Conservation (phyloP, 2,888 invertebrate species). For the Blera fallax region DNA sequence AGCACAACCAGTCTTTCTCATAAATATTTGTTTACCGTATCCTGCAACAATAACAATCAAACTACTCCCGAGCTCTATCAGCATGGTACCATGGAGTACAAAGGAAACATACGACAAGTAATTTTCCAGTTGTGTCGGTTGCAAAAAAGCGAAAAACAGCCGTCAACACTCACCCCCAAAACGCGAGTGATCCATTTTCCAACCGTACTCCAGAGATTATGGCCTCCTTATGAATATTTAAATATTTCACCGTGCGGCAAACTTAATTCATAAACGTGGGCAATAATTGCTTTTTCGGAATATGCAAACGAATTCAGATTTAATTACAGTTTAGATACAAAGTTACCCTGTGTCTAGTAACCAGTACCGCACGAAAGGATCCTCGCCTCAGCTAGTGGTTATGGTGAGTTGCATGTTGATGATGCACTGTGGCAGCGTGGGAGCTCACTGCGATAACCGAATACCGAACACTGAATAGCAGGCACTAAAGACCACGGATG, state of each 20-base stretch:
- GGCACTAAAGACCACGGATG: constrained; percentile 46
- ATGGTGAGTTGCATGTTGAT: constrained; percentile 5
- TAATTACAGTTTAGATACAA: constrained; percentile 71
- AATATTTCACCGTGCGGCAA: constrained; percentile 63
- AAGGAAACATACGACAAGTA: constrained; percentile 2
- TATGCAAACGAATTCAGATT: constrained; percentile 72
- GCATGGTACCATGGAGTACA: neutral
- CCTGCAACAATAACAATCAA: neutral
- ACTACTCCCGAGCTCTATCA: neutral
- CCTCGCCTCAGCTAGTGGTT: neutral
- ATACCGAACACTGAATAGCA: constrained; percentile 1
- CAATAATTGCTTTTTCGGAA: constrained; percentile 71
- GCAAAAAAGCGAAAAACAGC: constrained; percentile 18
- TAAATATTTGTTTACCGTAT: neutral
- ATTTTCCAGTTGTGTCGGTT: constrained; percentile 32
- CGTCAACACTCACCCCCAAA: constrained; percentile 20
- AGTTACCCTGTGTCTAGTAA: constrained; percentile 50
- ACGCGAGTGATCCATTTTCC: constrained; percentile 58
- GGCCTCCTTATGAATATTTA: constrained; percentile 69
- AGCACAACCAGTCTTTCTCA: neutral
- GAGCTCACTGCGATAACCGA: neutral
- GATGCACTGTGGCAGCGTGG: neutral
- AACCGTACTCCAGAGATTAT: constrained; percentile 66
- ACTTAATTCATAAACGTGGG: constrained; percentile 70
- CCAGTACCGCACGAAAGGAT: constrained; percentile 26